Evolutionary conservation across 2,113 vertebrate species (phyloP), one percentile per base, ranked within the genome.

Genomic region (Oncorhynchus nerka): DNA sequence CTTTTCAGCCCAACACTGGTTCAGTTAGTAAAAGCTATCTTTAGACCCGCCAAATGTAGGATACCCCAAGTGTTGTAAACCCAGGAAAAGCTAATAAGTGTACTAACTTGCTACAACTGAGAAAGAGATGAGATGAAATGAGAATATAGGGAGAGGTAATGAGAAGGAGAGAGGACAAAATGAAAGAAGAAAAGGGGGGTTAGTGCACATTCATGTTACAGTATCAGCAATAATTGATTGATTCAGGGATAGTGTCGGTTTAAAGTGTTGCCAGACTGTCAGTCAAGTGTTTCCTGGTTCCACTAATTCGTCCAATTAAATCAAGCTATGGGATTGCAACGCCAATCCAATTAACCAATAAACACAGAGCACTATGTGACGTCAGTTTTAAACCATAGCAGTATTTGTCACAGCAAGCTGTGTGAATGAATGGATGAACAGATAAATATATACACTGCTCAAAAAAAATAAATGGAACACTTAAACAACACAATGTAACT

Each of bases 271-370:
- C 65, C 65, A 32, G 28, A 16, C 28, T 32, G 28, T 15, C 65
- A 32, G 65, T 16, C 28, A 30, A 15, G 13, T 13, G 4, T 65
- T 26, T 65, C 24, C 2, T 24, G 11, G 68, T 45, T 48, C 13
- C 32, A 13, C 32, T 68, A 51, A 78, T 59, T 55, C 12, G 73
- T 66, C 69, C 67, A 32, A 4, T 75, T 74, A 82, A 71, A 78
- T 67, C 30, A 15, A 19, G 55, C 24, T 65, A 48, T 71, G 16
- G 64, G 28, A 16, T 80, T 11, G 28, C 26, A 32, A 48, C 8
- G 15, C 16, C 73, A 81, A 87, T 80, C 73, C 51, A 66, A 77
- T 81, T 68, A 75, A 74, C 45, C 55, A 66, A 68, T 79, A 4
- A 70, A 6, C 75, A 73, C 65, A 45, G 19, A 55, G 51, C 51